phyloP scores from a whole-genome alignment of 2,113 vertebrate species.

The Micronycteris hirsuta region DNA sequence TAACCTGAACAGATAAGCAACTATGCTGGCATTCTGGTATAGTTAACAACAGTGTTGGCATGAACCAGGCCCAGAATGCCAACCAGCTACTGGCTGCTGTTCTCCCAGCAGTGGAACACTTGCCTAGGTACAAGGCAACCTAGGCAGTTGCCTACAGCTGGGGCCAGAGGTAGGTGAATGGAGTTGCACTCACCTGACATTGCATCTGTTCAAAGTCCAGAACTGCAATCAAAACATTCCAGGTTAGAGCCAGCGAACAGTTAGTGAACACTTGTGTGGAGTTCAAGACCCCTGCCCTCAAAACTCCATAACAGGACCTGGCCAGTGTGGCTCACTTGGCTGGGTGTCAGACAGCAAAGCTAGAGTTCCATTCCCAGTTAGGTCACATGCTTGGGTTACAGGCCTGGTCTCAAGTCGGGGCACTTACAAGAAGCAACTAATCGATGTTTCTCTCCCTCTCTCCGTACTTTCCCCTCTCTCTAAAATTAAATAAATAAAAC shows the following conservation, averaged over 20 bases:
- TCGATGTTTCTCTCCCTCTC: too few species aligned
- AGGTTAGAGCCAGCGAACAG: constrained; percentile 7
- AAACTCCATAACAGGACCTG: neutral
- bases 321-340: too few species aligned
- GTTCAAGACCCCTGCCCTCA: neutral
- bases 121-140: constrained; percentile 67
- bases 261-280: neutral
- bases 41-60: constrained; percentile 54
- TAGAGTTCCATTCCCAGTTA: too few species aligned
- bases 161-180: neutral
- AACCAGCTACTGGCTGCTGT: constrained; percentile 64
- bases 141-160: constrained; percentile 74
- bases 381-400: too few species aligned
- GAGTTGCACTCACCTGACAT: constrained; percentile 15
- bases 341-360: too few species aligned
- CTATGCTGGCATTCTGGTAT: constrained; percentile 65
- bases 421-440: too few species aligned
- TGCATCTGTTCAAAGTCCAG: neutral
- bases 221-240: constrained; percentile 33
- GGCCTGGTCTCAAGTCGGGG: too few species aligned
- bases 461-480: too few species aligned
- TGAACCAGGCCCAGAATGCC: constrained; percentile 67
- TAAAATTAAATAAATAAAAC: too few species aligned
- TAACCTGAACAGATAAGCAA: neutral
- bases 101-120: constrained; percentile 74